Conservation (phyloP, 2,113 vertebrate genomes). For the Megatriorchis doriae region DNA sequence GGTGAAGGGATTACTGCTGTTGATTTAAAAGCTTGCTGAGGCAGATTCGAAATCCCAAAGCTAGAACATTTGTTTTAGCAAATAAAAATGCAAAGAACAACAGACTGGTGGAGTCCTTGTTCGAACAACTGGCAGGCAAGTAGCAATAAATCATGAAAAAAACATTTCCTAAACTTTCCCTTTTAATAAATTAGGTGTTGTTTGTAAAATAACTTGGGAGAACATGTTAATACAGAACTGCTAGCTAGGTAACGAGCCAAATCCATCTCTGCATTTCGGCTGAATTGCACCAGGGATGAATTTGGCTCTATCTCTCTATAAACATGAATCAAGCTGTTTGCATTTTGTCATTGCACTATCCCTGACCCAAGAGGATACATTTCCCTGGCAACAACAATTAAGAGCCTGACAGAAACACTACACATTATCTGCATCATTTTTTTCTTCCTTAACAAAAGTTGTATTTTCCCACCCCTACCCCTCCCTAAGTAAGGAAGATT, state of each 20-base stretch:
- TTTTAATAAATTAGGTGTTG: constrained; percentile 30
- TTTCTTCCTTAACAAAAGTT: constrained; percentile 1
- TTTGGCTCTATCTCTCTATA: constrained; percentile 23
- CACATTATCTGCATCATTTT: background rate
- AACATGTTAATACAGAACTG: background rate
- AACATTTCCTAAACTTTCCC: background rate
- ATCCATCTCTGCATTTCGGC: background rate
- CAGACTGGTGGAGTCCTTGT: background rate
- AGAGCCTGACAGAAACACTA: constrained; percentile 9
- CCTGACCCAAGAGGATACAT: constrained; percentile 27
- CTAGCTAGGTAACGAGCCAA: constrained; percentile 28
- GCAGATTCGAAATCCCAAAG: background rate
- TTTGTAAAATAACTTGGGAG: constrained; percentile 16
- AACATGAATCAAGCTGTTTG: constrained; percentile 56
- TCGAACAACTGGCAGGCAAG: background rate
- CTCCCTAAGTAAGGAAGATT: background rate
- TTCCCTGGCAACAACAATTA: constrained; percentile 49
- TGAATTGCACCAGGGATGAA: background rate
- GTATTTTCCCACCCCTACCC: background rate
- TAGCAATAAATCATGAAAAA: constrained; percentile 22
- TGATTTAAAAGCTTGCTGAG: constrained; percentile 23
- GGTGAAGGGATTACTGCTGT: background rate
- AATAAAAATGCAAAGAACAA: constrained; percentile 6
- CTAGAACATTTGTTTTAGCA: background rate
- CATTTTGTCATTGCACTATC: constrained; percentile 38